Conservation (phyloP, 2,888 invertebrate species). For the Nezara viridula region DNA sequence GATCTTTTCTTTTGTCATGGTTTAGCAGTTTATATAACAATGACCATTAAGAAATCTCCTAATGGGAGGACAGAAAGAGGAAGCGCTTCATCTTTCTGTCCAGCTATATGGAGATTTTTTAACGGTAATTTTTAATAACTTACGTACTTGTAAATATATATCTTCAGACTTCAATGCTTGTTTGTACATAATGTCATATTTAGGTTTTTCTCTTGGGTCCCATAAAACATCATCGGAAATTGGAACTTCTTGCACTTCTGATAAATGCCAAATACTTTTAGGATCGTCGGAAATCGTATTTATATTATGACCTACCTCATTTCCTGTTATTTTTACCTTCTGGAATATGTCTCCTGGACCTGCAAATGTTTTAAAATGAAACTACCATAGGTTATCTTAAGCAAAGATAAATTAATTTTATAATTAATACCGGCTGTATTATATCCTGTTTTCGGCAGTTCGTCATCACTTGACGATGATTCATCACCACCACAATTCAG, state of each 20-base stretch:
- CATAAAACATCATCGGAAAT: conserved; percentile 69
- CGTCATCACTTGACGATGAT: conserved; percentile 68
- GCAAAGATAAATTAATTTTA: neutral
- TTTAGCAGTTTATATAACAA: conserved; percentile 62
- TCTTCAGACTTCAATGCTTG: conserved; percentile 90
- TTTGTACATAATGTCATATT: conserved; percentile 85
- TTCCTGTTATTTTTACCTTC: conserved; percentile 62
- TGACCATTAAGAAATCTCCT: conserved; percentile 5
- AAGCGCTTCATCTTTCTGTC: too few relatives aligned
- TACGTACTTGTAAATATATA: conserved; percentile 82
- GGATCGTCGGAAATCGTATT: conserved; percentile 65
- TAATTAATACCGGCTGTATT: conserved; percentile 64
- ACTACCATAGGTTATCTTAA: neutral
- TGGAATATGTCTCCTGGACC: conserved; percentile 71
- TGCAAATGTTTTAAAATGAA: conserved; percentile 65
- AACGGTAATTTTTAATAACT: neutral
- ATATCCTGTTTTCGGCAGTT: conserved; percentile 65
- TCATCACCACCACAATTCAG: conserved; percentile 66
- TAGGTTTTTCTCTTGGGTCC: conserved; percentile 78
- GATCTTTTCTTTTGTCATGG: conserved; percentile 96
- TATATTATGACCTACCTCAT: conserved; percentile 65
- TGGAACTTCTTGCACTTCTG: conserved; percentile 65
- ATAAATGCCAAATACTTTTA: conserved; percentile 69
- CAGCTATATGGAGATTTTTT: too few relatives aligned
- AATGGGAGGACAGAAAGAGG: too few relatives aligned